phyloP scores from a whole-genome alignment of 2,113 vertebrate genomes.

The Ageneiosus marmoratus region DNA sequence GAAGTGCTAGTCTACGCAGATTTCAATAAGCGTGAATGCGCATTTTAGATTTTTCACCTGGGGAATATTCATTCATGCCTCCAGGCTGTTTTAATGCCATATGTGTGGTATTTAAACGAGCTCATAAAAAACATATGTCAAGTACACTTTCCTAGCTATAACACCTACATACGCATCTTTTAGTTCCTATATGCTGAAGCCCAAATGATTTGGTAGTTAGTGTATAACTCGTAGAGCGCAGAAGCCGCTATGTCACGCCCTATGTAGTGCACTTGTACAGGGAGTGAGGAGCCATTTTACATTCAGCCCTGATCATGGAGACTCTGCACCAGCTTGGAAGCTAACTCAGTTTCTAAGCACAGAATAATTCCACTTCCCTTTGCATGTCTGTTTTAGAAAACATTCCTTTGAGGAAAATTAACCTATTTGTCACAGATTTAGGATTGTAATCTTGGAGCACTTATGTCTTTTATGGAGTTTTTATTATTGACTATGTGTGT shows the following conservation, averaged over 20 bases:
- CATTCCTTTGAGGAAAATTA: not conserved
- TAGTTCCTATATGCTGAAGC: not conserved
- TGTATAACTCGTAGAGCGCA: not conserved
- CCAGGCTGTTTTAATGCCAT: not conserved
- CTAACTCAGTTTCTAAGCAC: not conserved
- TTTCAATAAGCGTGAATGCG: not conserved
- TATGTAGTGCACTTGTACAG: constrained; percentile 1
- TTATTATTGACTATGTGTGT: not conserved
- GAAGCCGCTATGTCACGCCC: not conserved
- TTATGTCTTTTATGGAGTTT: not conserved
- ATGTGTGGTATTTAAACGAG: not conserved
- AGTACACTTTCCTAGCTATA: not conserved
- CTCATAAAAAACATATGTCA: not conserved
- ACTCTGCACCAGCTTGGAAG: not conserved
- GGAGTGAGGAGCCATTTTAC: not conserved
- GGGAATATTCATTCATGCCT: not conserved
- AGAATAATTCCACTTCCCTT: not conserved
- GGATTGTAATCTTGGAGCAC: not conserved
- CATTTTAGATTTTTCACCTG: not conserved
- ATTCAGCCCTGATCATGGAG: not conserved
- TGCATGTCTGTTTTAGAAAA: not conserved
- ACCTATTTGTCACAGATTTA: not conserved
- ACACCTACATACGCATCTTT: not conserved
- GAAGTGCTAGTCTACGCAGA: not conserved
- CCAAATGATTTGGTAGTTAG: not conserved